Percentiles rank a stretch among this genome's conserved stretches.
Evolutionary conservation across 2,113 vertebrate species (phyloP).

Genomic region (sheep (Ovis aries)): DNA sequence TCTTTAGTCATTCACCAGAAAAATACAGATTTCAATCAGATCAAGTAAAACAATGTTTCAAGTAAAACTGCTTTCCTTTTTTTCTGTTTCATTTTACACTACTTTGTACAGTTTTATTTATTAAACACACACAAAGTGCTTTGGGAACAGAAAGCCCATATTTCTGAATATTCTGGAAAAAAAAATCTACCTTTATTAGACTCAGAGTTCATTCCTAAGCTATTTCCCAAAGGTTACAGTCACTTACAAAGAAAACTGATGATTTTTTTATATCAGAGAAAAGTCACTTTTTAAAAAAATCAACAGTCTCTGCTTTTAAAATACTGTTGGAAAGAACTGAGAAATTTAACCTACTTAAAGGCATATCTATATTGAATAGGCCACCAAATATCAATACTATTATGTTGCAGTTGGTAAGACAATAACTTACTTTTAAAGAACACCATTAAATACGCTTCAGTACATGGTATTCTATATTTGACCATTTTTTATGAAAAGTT

Average conservation of each 20-base stretch:
- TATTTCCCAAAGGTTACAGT: background rate
- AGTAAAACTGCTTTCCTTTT: background rate
- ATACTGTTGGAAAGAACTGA: background rate
- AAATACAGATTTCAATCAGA: background rate
- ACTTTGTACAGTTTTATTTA: background rate
- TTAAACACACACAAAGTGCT: background rate
- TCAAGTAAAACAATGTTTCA: background rate
- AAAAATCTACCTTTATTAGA: background rate
- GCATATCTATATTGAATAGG: constrained; percentile 21
- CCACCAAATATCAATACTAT: constrained; percentile 58
- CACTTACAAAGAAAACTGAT: background rate
- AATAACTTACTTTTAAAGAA: constrained; percentile 65
- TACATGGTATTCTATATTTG: background rate
- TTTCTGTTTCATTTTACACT: background rate
- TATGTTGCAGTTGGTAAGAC: constrained; percentile 59
- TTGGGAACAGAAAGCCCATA: background rate
- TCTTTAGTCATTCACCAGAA: background rate
- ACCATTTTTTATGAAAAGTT: background rate
- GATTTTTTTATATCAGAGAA: background rate
- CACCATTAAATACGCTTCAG: background rate
- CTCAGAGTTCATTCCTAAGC: background rate
- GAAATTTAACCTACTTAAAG: constrained; percentile 35
- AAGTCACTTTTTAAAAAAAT: background rate
- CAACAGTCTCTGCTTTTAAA: background rate
- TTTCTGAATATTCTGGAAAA: background rate